Base-by-base conservation (phyloP, 1,140 invertebrate species). In the Orussus abietinus region DNA sequence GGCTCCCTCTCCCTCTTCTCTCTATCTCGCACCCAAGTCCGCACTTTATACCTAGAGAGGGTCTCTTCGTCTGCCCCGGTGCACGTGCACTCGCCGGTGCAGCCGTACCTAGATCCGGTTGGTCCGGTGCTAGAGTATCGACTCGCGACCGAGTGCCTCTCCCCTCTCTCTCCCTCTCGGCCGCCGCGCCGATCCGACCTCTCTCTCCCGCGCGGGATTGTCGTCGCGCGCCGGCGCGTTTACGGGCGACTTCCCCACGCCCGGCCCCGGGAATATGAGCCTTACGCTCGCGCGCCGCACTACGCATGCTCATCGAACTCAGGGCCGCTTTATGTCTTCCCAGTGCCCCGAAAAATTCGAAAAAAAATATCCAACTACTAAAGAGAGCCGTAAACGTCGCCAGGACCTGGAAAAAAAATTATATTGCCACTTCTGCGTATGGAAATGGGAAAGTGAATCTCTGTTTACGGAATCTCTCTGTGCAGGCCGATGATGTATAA, bases 51-150 rank as follows among this genome's bases (percentile, higher is more conserved):
- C n/a, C n/a, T n/a, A n/a, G n/a, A n/a, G n/a, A n/a, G n/a, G n/a
- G n/a, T n/a, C n/a, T n/a, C n/a, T n/a, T n/a, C n/a, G n/a, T n/a
- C n/a, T n/a, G 25, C 5, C n/a, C 14, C 9, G 33, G 61, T 60
- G 48, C 61, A 32, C 6, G 7, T n/a, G 62, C 6, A 64, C 60
- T n/a, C 12, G 4, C 18, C 12, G 14, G 51, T 52, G 26, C 52
- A 41, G 35, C 11, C 40, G 47, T 38, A 57, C 51, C 46, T 38
- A 40, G 18, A 11, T 5, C 15, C 26, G 36, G 34, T 43, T 22
- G 30, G 2, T 37, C 36, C 43, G 45, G 59, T 61, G 49, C 60
- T 50, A 51, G 62, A 64, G 49, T 66, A 66, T 66, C 64, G 64
- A 66, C 64, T 60, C 50, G 49, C 25, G 29, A 42, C 55, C 35